Conservation (phyloP, 2,113 vertebrate genomes). For the Sebastes fasciatus region DNA sequence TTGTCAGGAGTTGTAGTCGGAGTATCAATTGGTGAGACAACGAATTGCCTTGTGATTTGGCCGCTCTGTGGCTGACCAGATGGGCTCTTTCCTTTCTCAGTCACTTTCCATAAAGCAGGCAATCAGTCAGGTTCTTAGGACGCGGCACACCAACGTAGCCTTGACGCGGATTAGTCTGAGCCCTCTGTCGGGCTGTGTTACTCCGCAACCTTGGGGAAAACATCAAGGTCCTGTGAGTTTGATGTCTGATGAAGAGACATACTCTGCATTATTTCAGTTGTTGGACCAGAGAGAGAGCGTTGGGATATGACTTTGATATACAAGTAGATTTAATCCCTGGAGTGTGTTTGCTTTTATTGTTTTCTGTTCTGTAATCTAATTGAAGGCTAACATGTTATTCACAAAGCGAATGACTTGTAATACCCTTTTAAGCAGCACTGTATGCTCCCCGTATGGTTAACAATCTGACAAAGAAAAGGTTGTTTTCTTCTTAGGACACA, state of each 20-base stretch:
- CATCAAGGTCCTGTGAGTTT: conserved; percentile 34
- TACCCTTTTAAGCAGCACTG: conserved; percentile 10
- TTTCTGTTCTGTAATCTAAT: conserved; percentile 22
- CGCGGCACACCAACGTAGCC: conserved; percentile 25
- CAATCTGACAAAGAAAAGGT: conserved; percentile 40
- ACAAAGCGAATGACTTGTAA: conserved; percentile 33
- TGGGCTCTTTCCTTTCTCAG: conserved; percentile 63
- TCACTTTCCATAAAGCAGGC: conserved; percentile 72
- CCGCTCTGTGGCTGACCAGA: conserved; percentile 39
- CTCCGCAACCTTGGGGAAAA: conserved; percentile 50
- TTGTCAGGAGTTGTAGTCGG: conserved; percentile 34
- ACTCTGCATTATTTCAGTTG: conserved; percentile 14
- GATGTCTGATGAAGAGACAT: conserved; percentile 32
- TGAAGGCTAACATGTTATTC: conserved; percentile 17
- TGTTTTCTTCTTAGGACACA: conserved; percentile 36
- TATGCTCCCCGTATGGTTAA: conserved; percentile 30
- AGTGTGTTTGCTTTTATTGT: conserved; percentile 1
- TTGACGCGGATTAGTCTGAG: conserved; percentile 40
- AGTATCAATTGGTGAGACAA: conserved; percentile 14
- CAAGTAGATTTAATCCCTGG: conserved; percentile 2
- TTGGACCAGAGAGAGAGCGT: neutral
- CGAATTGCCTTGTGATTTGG: conserved; percentile 43
- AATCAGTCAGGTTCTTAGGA: conserved; percentile 67
- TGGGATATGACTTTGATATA: neutral
- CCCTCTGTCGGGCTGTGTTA: conserved; percentile 17